A percentile compares a stretch with the other conserved stretches of the same genome.
Evolutionary conservation across 1,140 invertebrate species (phyloP).

Genomic region (Drosophila cardini): DNA sequence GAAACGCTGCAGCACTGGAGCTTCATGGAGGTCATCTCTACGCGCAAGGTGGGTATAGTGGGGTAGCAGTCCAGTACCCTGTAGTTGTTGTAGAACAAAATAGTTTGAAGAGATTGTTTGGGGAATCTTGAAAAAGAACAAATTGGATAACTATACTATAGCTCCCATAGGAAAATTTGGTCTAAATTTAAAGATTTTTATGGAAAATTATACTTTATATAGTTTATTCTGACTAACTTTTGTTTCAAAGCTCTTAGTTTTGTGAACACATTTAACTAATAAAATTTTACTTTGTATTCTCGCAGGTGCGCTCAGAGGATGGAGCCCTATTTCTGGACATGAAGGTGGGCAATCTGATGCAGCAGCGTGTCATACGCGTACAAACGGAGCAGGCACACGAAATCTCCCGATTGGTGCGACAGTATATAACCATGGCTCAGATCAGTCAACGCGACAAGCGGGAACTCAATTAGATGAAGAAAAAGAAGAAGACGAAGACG

Average conservation of each 20-base stretch:
- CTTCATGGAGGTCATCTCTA: conserved; percentile 97
- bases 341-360: conserved; percentile 98
- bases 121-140: too few relatives aligned
- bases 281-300: not conserved
- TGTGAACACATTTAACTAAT: not conserved
- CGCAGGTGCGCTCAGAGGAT: conserved; percentile 92
- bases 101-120: too few relatives aligned
- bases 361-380: conserved; percentile 96
- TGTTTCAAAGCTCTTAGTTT: too few relatives aligned
- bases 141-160: too few relatives aligned
- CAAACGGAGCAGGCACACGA: conserved; percentile 98
- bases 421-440: conserved; percentile 96
- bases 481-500: not conserved
- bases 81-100: too few relatives aligned
- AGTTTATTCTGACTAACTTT: too few relatives aligned
- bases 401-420: conserved; percentile 96
- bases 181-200: too few relatives aligned
- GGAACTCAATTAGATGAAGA: conserved; percentile 67
- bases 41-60: conserved; percentile 93
- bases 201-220: too few relatives aligned
- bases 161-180: too few relatives aligned
- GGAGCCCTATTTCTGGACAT: conserved; percentile 97
- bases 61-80: not conserved
- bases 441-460: conserved; percentile 86
- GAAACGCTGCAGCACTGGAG: conserved; percentile 96